A percentile compares a stretch with the other conserved stretches of the same genome.
phyloP scores from a whole-genome alignment of 1,140 invertebrate species.

The Cheumatopsyche charites region DNA sequence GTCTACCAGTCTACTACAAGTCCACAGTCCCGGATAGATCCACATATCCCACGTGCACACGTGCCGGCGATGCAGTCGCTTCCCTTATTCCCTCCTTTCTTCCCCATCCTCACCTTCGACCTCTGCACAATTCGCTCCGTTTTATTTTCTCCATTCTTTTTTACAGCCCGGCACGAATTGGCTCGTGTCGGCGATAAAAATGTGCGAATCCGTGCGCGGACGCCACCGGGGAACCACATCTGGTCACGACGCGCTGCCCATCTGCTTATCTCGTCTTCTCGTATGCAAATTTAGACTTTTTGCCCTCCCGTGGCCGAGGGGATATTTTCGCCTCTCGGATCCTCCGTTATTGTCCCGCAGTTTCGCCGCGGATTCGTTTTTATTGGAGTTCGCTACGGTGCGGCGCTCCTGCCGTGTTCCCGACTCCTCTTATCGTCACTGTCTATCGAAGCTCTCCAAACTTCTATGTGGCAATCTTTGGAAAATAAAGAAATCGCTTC shows the following conservation, averaged over 20 bases:
- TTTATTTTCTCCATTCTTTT: no score
- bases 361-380: slow-evolving; percentile 7
- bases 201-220: slow-evolving; percentile 4
- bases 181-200: slow-evolving; percentile 19
- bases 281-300: slow-evolving; percentile 26
- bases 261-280: slow-evolving; percentile 19
- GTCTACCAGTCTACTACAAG: no score
- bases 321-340: slow-evolving; percentile 23
- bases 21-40: neutral
- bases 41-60: slow-evolving; percentile 4
- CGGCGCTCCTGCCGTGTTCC: neutral
- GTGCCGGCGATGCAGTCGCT: no score
- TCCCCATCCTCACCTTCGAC: no score
- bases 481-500: neutral
- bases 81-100: no score
- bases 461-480: neutral
- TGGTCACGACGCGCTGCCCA: slow-evolving; percentile 26
- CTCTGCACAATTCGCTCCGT: no score
- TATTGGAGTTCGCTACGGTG: no score
- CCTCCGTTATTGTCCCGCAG: slow-evolving; percentile 10
- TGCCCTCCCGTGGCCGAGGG: neutral
- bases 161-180: neutral
- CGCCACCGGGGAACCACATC: slow-evolving; percentile 3
- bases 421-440: neutral
- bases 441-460: neutral